phyloP scores from a whole-genome alignment of 2,888 invertebrate genomes.

The Diplolepis rosae region DNA sequence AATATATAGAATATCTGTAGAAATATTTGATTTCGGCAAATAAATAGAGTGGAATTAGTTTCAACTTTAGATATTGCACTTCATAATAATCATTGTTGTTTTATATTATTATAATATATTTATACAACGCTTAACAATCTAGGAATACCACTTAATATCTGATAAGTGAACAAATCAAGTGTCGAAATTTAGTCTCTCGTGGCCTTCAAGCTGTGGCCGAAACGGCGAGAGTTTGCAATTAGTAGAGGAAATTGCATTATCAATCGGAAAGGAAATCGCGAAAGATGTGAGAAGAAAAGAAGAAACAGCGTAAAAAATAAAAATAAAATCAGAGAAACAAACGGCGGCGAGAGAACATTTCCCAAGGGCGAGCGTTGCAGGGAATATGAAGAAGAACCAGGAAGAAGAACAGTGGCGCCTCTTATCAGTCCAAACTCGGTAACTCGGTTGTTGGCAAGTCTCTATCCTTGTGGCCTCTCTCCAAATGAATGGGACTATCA shows the following conservation, averaged over 20 bases:
- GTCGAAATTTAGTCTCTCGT: background rate
- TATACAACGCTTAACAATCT: background rate
- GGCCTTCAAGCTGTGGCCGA: background rate
- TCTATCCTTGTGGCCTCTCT: constrained; percentile 54
- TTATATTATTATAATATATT: background rate
- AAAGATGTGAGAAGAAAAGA: background rate
- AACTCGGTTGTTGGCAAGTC: constrained; percentile 55
- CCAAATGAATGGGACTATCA: constrained; percentile 51
- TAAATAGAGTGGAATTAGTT: too few relatives aligned
- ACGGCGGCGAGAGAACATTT: constrained; percentile 6
- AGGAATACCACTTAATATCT: background rate
- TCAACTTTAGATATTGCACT: background rate
- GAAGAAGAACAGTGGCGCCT: background rate
- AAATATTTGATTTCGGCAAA: background rate
- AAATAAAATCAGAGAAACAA: constrained; percentile 27
- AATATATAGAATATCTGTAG: too few relatives aligned
- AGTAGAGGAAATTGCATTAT: background rate
- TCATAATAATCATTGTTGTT: background rate
- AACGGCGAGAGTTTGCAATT: background rate
- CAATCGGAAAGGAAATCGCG: constrained; percentile 9
- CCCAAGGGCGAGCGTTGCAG: background rate
- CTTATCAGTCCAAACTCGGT: constrained; percentile 61
- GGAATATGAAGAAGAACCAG: background rate
- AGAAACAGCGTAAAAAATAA: constrained; percentile 1
- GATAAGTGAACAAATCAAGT: background rate